A percentile compares a stretch with the other conserved stretches of the same genome.
Conservation (phyloP, 2,797 vertebrate genomes). For the Danio jaintianensis region DNA sequence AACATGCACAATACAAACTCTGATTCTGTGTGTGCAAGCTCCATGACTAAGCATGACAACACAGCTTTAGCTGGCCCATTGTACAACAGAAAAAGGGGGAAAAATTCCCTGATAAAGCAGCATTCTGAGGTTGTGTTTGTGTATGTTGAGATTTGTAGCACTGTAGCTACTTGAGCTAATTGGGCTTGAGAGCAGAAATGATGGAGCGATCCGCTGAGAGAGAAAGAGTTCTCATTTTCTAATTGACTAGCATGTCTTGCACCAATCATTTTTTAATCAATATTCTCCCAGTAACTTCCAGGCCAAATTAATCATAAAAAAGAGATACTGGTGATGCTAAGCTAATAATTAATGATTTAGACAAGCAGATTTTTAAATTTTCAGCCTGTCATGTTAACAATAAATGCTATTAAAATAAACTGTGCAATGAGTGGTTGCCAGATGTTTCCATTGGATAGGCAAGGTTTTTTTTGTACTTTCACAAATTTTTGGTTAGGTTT, state of each 20-base stretch:
- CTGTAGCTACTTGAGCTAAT: slow-evolving; percentile 35
- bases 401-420: not conserved
- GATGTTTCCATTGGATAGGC: not conserved
- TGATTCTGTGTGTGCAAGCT: not conserved
- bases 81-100: not conserved
- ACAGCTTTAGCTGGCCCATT: not conserved
- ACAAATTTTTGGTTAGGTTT: too few relatives aligned
- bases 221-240: slow-evolving; percentile 17
- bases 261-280: slow-evolving; percentile 4
- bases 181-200: slow-evolving; percentile 15
- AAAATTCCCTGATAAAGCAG: not conserved
- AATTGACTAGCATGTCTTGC: slow-evolving; percentile 12
- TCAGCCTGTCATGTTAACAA: not conserved
- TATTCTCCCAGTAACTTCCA: not conserved
- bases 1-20: not conserved
- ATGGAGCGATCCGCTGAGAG: not conserved
- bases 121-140: slow-evolving; percentile 20
- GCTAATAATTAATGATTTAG: not conserved
- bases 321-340: not conserved
- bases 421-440: not conserved
- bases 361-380: not conserved
- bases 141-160: slow-evolving; percentile 32
- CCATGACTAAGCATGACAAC: slow-evolving; percentile 13
- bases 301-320: not conserved
- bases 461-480: too few relatives aligned